Percentiles rank a stretch among this genome's conserved stretches.
These are phyloP conservation scores for Periplaneta americana DNA, from an alignment of 1,140 invertebrate genomes.

Conservation along the genomic window DNA sequence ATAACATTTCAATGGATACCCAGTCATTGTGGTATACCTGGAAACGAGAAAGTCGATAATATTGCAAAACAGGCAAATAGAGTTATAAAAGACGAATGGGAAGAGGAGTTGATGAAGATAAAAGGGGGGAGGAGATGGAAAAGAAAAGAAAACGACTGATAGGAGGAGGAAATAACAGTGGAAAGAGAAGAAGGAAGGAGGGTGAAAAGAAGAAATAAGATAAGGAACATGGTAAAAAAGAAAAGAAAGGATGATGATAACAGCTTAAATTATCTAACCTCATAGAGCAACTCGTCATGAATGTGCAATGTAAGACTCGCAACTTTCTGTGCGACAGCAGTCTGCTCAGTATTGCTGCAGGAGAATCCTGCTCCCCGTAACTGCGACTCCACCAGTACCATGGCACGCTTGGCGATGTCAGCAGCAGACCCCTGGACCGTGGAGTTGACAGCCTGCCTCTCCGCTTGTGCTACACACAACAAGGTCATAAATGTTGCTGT, in stretches of 20 bases:
- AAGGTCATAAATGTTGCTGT: too few species aligned
- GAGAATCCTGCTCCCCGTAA: slow-evolving; percentile 28
- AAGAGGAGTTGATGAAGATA: background rate
- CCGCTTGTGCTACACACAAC: slow-evolving; percentile 78
- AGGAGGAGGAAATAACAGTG: too few species aligned
- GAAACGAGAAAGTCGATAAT: too few species aligned
- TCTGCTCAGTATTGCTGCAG: slow-evolving; percentile 13
- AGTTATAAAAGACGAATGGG: background rate
- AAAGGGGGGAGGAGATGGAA: background rate
- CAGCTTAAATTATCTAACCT: slow-evolving; percentile 51
- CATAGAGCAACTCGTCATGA: slow-evolving; percentile 95
- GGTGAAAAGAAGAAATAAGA: background rate
- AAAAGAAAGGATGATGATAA: background rate
- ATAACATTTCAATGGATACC: too few species aligned
- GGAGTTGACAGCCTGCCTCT: slow-evolving; percentile 92
- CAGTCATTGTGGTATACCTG: too few species aligned
- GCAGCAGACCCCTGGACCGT: slow-evolving; percentile 94
- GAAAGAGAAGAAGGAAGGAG: too few species aligned
- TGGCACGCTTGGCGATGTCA: slow-evolving; percentile 88
- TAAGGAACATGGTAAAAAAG: background rate
- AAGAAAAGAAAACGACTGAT: background rate
- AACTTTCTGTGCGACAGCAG: slow-evolving; percentile 19
- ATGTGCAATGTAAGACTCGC: slow-evolving; percentile 79
- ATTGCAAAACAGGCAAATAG: too few species aligned
- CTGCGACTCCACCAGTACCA: slow-evolving; percentile 67